Evolutionary conservation across 1,140 invertebrate genomes (phyloP).

Genomic region (Achatina immaculata): DNA sequence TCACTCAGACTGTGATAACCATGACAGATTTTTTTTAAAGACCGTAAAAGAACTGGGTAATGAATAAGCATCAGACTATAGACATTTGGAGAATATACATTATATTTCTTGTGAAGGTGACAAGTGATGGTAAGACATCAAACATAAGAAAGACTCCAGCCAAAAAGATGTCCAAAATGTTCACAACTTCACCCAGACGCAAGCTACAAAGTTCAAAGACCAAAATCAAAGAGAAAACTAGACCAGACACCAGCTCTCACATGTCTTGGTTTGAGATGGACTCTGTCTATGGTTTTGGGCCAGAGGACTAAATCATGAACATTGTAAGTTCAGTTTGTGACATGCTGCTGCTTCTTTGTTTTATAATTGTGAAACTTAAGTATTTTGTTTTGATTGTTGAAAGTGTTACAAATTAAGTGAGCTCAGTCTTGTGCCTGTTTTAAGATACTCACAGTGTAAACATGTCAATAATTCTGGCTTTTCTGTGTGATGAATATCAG

Average conservation of each 20-base stretch:
- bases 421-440: too few species aligned
- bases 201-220: not conserved
- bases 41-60: too few species aligned
- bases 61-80: too few species aligned
- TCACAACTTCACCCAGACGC: conserved; percentile 8
- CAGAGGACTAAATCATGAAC: conserved; percentile 17
- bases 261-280: conserved; percentile 28
- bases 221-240: conserved; percentile 19
- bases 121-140: not conserved
- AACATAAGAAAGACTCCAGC: conserved; percentile 18
- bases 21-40: too few species aligned
- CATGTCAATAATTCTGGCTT: too few species aligned
- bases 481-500: too few species aligned
- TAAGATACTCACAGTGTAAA: too few species aligned
- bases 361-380: not conserved
- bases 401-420: too few species aligned
- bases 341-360: not conserved
- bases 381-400: not conserved
- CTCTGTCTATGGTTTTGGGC: conserved; percentile 25
- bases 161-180: conserved; percentile 24
- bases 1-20: too few species aligned
- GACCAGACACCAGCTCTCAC: not conserved
- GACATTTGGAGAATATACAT: too few species aligned
- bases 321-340: not conserved
- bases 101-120: too few species aligned